Conservation (phyloP, 2,888 invertebrate genomes). For the Notodonta ziczac region DNA sequence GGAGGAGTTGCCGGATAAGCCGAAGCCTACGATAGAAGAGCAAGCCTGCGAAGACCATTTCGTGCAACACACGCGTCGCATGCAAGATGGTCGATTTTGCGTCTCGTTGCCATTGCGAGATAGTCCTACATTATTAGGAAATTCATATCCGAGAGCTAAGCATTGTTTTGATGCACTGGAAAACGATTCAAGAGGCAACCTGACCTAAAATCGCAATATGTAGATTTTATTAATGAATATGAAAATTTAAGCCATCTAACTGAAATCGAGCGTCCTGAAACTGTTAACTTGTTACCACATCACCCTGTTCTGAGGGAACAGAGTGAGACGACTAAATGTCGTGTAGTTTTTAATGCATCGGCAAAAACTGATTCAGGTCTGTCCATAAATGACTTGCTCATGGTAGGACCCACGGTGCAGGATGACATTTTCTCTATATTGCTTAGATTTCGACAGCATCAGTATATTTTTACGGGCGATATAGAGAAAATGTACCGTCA, state of each 20-base stretch:
- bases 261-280: constrained; percentile 5
- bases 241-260: constrained; percentile 1
- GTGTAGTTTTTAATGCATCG: constrained; percentile 17
- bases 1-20: not conserved
- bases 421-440: constrained; percentile 10
- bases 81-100: constrained; percentile 3
- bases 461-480: constrained; percentile 6
- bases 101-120: not conserved
- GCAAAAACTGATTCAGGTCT: constrained; percentile 12
- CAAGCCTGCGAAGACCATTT: constrained; percentile 5
- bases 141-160: constrained; percentile 9
- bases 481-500: constrained; percentile 9
- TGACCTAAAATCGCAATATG: constrained; percentile 3
- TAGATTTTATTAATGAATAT: constrained; percentile 7
- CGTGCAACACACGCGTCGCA: constrained; percentile 1
- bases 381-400: constrained; percentile 9
- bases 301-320: constrained; percentile 13
- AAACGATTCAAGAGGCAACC: constrained; percentile 5
- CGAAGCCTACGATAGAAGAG: not conserved
- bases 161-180: not conserved
- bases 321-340: constrained; percentile 15
- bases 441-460: constrained; percentile 5
- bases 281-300: constrained; percentile 15
- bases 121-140: constrained; percentile 7
- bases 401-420: constrained; percentile 7